Conservation (phyloP, 2,797 vertebrate species). For the Lophotriccus pileatus region DNA sequence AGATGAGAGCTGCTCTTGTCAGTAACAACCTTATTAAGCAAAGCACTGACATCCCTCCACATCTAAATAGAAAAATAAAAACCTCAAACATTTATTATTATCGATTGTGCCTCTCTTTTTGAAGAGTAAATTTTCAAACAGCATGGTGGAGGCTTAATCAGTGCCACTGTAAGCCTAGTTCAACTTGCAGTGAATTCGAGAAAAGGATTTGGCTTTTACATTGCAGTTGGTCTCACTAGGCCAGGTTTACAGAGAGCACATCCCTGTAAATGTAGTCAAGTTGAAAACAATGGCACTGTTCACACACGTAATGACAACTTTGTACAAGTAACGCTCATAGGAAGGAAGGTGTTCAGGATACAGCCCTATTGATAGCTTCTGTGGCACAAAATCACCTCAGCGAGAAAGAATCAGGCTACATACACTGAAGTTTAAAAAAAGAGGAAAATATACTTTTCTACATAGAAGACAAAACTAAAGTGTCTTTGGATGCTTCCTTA, state of each 20-base stretch:
- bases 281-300: not conserved
- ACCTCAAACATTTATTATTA: not conserved
- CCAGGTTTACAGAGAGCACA: not conserved
- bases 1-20: not conserved
- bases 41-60: not conserved
- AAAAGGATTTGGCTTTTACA: not conserved
- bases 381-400: not conserved
- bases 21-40: not conserved
- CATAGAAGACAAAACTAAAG: not conserved
- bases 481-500: conserved; percentile 13
- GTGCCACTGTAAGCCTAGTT: not conserved
- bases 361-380: not conserved
- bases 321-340: not conserved
- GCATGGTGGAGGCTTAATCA: not conserved
- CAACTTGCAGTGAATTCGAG: not conserved
- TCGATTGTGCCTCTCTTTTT: not conserved
- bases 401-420: not conserved
- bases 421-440: not conserved
- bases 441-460: not conserved
- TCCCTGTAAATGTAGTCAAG: not conserved
- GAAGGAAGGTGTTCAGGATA: conserved; percentile 2
- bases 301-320: not conserved
- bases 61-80: not conserved
- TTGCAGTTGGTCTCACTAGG: not conserved
- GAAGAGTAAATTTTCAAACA: not conserved